A percentile compares a stretch with the other conserved stretches of the same genome.
Conservation (phyloP, 2,888 invertebrate genomes). For the Halocaridina rubra region DNA sequence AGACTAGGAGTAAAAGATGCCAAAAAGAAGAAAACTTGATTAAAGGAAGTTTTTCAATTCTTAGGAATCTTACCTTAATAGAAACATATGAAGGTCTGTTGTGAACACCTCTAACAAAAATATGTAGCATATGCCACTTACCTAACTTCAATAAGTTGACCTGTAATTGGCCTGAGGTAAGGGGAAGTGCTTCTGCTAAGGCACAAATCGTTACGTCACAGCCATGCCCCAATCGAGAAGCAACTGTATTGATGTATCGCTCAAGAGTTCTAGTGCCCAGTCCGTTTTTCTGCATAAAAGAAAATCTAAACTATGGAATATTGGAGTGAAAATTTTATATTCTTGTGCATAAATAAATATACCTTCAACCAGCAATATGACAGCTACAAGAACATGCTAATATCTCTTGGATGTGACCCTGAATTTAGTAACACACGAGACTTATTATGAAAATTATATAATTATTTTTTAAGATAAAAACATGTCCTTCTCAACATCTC, state of each 20-base stretch:
- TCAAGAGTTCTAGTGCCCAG: slow-evolving; percentile 50
- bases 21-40: no score
- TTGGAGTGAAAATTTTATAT: background rate
- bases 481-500: no score
- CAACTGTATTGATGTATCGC: slow-evolving; percentile 26
- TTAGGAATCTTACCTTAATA: background rate
- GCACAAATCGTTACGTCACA: slow-evolving; percentile 60
- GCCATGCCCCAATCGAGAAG: slow-evolving; percentile 42
- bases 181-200: slow-evolving; percentile 52
- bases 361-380: no score
- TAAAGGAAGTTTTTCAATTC: no score
- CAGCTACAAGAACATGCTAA: no score
- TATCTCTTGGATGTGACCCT: no score
- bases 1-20: no score
- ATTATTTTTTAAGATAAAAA: no score
- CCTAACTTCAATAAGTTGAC: slow-evolving; percentile 48
- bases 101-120: no score
- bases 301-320: background rate
- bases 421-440: no score
- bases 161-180: slow-evolving; percentile 37
- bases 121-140: background rate
- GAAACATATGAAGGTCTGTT: background rate
- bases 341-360: no score
- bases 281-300: slow-evolving; percentile 36
- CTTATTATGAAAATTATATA: no score